phyloP scores from a whole-genome alignment of 2,113 vertebrate species.

The Hemiscyllium ocellatum region DNA sequence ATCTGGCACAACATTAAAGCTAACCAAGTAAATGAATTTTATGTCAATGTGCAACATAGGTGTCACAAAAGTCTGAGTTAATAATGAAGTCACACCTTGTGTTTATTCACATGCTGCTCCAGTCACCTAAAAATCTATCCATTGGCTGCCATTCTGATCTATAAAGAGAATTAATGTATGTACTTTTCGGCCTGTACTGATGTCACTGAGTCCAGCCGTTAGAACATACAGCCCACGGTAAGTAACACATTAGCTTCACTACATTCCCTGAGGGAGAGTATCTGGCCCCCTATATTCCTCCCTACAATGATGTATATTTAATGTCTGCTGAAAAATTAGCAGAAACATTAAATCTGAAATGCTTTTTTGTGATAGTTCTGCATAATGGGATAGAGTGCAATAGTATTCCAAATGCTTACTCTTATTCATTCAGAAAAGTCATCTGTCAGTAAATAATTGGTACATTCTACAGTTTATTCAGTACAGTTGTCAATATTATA shows the following conservation, averaged over 20 bases:
- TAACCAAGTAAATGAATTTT: neutral
- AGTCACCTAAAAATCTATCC: neutral
- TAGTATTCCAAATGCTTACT: neutral
- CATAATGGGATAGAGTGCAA: neutral
- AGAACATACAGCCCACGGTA: neutral
- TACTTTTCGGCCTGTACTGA: neutral
- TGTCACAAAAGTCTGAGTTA: neutral
- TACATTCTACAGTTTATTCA: neutral
- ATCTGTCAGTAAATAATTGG: neutral
- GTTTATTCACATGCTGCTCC: neutral
- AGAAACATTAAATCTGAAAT: neutral
- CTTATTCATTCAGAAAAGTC: neutral
- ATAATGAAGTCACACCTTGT: neutral
- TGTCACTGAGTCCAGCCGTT: neutral
- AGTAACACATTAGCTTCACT: neutral
- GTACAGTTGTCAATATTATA: neutral
- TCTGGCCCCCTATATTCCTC: neutral
- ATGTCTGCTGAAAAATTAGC: neutral
- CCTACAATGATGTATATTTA: neutral
- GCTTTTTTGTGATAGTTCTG: neutral
- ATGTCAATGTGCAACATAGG: neutral
- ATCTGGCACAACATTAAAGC: neutral
- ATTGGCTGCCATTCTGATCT: neutral
- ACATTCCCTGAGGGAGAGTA: neutral
- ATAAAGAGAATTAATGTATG: neutral